phyloP scores from a whole-genome alignment of 2,113 vertebrate genomes.

The Calyptommatus sinebrachiatus region DNA sequence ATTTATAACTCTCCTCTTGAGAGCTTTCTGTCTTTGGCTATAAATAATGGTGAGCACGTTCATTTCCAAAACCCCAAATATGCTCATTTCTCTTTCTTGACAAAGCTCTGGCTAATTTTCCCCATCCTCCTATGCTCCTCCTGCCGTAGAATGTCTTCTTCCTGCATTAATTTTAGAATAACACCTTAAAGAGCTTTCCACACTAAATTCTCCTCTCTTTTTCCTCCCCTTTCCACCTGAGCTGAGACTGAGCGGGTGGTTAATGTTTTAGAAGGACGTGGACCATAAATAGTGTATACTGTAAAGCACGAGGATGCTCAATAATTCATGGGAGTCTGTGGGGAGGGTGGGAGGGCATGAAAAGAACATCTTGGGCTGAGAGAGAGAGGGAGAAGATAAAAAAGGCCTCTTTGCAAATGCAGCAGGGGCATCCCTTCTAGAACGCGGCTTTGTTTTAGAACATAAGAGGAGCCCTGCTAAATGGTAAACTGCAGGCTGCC shows the following conservation, averaged over 20 bases:
- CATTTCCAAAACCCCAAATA: background rate
- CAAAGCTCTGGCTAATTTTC: background rate
- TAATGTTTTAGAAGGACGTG: background rate
- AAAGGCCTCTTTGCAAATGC: no score
- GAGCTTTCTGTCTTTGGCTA: background rate
- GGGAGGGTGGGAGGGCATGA: background rate
- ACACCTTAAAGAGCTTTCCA: background rate
- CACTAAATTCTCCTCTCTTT: background rate
- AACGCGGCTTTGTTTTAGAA: no score
- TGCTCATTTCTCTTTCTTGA: background rate
- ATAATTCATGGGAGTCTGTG: conserved; percentile 1
- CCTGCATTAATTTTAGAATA: background rate
- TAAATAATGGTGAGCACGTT: background rate
- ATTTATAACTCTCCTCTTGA: background rate
- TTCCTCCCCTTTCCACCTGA: background rate
- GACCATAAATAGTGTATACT: background rate
- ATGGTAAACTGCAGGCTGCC: no score
- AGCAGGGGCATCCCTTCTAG: no score
- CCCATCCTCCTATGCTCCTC: background rate
- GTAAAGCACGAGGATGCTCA: background rate
- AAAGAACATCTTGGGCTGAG: background rate
- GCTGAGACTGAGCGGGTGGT: background rate
- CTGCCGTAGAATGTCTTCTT: background rate
- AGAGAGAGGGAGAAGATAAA: background rate
- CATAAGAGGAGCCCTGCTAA: no score